A percentile compares a stretch with the other conserved stretches of the same genome.
These are phyloP conservation scores for Noctua janthe DNA, from an alignment of 2,888 invertebrate species.

Conservation along the genomic window DNA sequence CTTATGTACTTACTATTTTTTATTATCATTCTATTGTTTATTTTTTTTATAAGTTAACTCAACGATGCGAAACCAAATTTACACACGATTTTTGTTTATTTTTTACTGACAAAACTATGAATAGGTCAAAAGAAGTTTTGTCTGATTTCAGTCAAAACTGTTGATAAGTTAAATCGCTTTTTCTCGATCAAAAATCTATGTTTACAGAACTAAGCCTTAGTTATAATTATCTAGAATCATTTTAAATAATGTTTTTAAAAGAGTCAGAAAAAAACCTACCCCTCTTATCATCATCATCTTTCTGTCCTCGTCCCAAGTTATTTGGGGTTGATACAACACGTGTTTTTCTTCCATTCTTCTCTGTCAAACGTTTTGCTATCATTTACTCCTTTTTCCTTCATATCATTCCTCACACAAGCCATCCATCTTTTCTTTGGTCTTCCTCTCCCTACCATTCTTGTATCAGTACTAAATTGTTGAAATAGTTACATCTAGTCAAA, in stretches of 20 bases:
- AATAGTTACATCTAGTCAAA: neutral
- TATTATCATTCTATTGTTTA: neutral
- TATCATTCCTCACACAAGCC: too few relatives aligned
- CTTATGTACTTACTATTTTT: neutral
- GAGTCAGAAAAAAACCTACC: too few relatives aligned
- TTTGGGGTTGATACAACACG: too few relatives aligned
- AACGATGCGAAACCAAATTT: neutral
- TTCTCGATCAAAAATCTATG: neutral
- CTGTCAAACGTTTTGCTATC: too few relatives aligned
- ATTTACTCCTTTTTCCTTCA: too few relatives aligned
- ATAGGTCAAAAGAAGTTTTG: neutral
- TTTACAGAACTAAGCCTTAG: neutral
- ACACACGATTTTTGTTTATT: neutral
- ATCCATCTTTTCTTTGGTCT: too few relatives aligned
- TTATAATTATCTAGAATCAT: neutral
- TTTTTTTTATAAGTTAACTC: neutral
- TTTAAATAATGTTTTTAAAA: neutral
- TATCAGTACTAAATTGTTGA: too few relatives aligned
- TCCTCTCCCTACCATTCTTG: too few relatives aligned
- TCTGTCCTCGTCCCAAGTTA: too few relatives aligned
- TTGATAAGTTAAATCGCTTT: neutral
- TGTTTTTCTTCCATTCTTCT: too few relatives aligned
- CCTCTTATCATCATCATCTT: too few relatives aligned
- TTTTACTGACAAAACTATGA: neutral
- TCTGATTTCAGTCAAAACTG: neutral